Conservation (phyloP, 2,113 vertebrate genomes). For the Melanerpes formicivorus region DNA sequence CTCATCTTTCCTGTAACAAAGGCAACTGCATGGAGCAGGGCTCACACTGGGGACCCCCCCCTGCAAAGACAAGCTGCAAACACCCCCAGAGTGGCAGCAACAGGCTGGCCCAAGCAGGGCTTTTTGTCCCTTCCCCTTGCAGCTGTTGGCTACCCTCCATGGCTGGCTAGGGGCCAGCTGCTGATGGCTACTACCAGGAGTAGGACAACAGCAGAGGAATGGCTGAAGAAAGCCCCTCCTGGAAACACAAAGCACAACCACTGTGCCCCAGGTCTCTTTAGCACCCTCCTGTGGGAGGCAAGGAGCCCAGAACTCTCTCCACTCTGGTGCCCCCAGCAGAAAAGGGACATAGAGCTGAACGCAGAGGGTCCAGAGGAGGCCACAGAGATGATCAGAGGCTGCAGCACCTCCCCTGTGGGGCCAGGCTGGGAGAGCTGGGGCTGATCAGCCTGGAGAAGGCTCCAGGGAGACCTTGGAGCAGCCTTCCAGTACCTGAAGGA, state of each 20-base stretch:
- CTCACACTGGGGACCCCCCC: neutral
- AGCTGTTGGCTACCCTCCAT: neutral
- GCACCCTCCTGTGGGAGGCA: neutral
- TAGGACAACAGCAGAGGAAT: accelerated
- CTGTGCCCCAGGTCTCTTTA: neutral
- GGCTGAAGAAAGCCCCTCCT: neutral
- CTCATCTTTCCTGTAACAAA: conserved; percentile 89
- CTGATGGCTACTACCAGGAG: neutral
- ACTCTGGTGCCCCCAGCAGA: too few species aligned
- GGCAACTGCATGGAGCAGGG: neutral
- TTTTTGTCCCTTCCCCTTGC: neutral
- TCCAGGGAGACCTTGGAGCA: too few species aligned
- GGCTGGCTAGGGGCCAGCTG: neutral
- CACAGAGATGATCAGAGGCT: too few species aligned
- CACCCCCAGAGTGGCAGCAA: accelerated
- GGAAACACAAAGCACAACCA: neutral
- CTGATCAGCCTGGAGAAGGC: too few species aligned
- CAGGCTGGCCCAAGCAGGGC: neutral
- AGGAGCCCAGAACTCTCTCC: too few species aligned
- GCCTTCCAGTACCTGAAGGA: too few species aligned
- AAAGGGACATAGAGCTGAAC: too few species aligned
- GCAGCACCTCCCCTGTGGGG: too few species aligned
- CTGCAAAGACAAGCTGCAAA: neutral
- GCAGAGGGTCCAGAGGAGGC: too few species aligned
- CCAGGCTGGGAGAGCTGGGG: too few species aligned